phyloP scores from a whole-genome alignment of 2,113 vertebrate species.

The Diphyllodes magnificus region DNA sequence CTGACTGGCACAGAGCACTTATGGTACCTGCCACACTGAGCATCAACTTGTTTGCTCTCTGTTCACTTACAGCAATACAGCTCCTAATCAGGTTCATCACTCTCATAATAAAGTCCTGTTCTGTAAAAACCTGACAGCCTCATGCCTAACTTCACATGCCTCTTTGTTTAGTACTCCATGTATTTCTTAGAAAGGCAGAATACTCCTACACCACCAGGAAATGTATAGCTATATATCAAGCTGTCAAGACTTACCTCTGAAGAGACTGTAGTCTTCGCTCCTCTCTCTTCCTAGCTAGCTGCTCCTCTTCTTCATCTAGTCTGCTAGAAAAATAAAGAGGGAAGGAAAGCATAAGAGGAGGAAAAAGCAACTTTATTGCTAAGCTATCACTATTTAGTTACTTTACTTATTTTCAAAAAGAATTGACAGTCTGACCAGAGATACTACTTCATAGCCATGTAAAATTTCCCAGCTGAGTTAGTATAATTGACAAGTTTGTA shows the following conservation, averaged over 20 bases:
- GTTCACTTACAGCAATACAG: not conserved
- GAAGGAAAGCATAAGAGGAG: not conserved
- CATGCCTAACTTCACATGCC: not conserved
- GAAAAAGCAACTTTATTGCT: not conserved
- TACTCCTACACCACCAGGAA: not conserved
- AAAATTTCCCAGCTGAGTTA: not conserved
- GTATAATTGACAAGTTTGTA: not conserved
- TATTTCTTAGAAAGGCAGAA: not conserved
- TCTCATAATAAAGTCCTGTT: not conserved
- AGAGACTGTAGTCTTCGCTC: slow-evolving; percentile 54
- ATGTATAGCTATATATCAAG: not conserved
- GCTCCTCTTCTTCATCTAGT: slow-evolving; percentile 56
- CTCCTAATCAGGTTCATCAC: not conserved
- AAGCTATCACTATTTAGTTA: not conserved
- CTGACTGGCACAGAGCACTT: not conserved
- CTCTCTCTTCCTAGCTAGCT: slow-evolving; percentile 57
- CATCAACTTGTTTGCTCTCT: not conserved
- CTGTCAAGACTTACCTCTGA: slow-evolving; percentile 54
- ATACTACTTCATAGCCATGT: not conserved
- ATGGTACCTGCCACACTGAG: not conserved
- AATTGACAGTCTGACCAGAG: not conserved
- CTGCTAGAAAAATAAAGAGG: slow-evolving; percentile 5
- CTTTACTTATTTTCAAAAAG: not conserved
- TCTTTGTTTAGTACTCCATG: not conserved
- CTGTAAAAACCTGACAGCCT: not conserved